A percentile compares a stretch with the other conserved stretches of the same genome.
Evolutionary conservation across 30 jellyfish, hydroid and myxozoan species (phyloP).

Genomic region (Hydra vulgaris): DNA sequence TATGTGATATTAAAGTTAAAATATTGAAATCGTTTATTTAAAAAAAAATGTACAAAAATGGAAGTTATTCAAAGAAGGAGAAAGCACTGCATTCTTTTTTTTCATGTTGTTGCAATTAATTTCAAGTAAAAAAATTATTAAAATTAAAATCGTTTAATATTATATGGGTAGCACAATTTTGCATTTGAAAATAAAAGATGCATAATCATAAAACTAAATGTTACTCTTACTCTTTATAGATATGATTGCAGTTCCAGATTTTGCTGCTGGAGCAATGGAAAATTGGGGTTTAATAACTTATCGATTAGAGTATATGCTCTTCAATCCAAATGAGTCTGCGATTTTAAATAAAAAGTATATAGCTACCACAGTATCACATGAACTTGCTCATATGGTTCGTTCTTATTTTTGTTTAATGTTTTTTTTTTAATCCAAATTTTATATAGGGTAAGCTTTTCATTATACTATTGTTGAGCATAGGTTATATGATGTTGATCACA

Average conservation of each 20-base stretch:
- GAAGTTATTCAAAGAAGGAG: too few relatives aligned
- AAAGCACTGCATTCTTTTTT: not conserved
- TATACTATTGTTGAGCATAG: not conserved
- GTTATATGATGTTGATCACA: too few relatives aligned
- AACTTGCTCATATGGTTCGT: slow-evolving; percentile 52
- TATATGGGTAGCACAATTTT: too few relatives aligned
- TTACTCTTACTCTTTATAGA: too few relatives aligned
- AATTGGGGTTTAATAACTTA: slow-evolving; percentile 47
- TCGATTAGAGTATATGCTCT: slow-evolving; percentile 25
- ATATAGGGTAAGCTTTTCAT: not conserved
- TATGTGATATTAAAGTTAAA: too few relatives aligned
- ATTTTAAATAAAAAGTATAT: slow-evolving; percentile 4
- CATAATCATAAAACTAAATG: too few relatives aligned
- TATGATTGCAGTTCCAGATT: slow-evolving; percentile 43
- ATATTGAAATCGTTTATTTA: too few relatives aligned
- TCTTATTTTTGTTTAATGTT: not conserved
- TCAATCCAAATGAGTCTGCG: slow-evolving; percentile 20
- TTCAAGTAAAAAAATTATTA: too few relatives aligned
- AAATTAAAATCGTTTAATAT: not conserved
- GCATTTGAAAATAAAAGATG: too few relatives aligned
- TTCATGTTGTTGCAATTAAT: too few relatives aligned
- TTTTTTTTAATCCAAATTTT: too few relatives aligned
- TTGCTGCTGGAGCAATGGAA: slow-evolving; percentile 58
- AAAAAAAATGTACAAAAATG: too few relatives aligned
- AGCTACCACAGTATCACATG: slow-evolving; percentile 30